Conservation (phyloP, 1,140 invertebrate species). For the Zaprionus inermis region DNA sequence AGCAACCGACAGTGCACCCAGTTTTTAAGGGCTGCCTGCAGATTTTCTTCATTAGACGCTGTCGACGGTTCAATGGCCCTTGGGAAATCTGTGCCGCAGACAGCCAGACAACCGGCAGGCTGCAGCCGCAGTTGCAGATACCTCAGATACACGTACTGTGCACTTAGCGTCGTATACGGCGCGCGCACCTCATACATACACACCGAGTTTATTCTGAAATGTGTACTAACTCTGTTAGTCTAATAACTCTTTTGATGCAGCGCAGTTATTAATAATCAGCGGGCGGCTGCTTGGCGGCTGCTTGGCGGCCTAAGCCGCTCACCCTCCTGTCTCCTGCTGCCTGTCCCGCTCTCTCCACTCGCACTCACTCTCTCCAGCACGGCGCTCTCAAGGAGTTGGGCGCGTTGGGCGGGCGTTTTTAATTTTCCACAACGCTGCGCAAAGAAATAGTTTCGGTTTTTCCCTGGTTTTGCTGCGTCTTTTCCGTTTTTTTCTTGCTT, state of each 20-base stretch:
- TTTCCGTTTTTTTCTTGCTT: slow-evolving; percentile 1
- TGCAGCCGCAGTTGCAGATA: background rate
- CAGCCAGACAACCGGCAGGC: background rate
- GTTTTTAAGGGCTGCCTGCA: background rate
- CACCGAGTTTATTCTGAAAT: slow-evolving; percentile 9
- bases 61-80: slow-evolving; percentile 39
- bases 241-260: slow-evolving; percentile 65
- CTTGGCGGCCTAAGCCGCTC: slow-evolving; percentile 10
- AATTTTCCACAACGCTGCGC: slow-evolving; percentile 83
- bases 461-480: slow-evolving; percentile 22
- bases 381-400: slow-evolving; percentile 22
- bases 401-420: slow-evolving; percentile 55
- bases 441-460: slow-evolving; percentile 79
- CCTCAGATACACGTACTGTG: background rate
- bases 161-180: slow-evolving; percentile 1
- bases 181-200: background rate
- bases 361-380: background rate
- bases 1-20: no score
- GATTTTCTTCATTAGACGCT: slow-evolving; percentile 44
- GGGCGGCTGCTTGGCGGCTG: slow-evolving; percentile 7
- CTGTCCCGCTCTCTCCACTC: background rate
- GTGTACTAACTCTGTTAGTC: slow-evolving; percentile 58
- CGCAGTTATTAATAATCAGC: slow-evolving; percentile 73
- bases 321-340: background rate
- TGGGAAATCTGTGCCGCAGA: slow-evolving; percentile 22